Conservation (phyloP, 2,113 vertebrate genomes). For the Cavia porcellus region DNA sequence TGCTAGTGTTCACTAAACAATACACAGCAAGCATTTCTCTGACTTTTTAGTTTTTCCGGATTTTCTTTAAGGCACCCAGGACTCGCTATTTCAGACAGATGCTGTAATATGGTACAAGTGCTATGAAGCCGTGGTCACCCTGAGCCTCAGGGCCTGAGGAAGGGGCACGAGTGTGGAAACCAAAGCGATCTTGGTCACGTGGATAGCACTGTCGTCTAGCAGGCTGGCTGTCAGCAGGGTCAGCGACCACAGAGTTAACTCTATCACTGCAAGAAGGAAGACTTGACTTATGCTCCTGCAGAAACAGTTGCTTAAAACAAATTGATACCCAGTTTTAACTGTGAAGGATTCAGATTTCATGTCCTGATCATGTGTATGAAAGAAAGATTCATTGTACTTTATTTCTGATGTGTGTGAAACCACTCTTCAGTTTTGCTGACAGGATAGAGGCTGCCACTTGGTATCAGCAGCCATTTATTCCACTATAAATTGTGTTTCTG, state of each 20-base stretch:
- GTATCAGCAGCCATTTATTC: not conserved
- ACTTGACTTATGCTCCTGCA: not conserved
- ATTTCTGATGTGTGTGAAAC: not conserved
- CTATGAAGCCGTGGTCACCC: not conserved
- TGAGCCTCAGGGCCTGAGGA: not conserved
- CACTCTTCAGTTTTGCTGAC: not conserved
- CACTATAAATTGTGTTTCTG: not conserved
- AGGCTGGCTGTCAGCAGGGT: not conserved
- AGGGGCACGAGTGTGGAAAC: not conserved
- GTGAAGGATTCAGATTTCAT: not conserved
- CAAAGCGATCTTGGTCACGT: not conserved
- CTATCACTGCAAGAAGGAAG: not conserved
- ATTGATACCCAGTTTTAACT: not conserved
- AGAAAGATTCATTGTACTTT: not conserved
- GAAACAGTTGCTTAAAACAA: not conserved
- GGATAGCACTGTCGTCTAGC: fast-evolving
- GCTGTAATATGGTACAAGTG: not conserved
- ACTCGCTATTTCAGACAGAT: not conserved
- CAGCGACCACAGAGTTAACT: too few species aligned
- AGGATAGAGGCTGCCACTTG: not conserved
- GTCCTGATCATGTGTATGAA: not conserved
- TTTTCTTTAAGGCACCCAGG: not conserved
- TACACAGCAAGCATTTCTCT: not conserved
- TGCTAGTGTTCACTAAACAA: not conserved
- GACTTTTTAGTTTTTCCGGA: not conserved